A percentile compares a stretch with the other conserved stretches of the same genome.
These are phyloP conservation scores for Neoascia interrupta DNA, from an alignment of 2,888 invertebrate species.

Conservation along the genomic window DNA sequence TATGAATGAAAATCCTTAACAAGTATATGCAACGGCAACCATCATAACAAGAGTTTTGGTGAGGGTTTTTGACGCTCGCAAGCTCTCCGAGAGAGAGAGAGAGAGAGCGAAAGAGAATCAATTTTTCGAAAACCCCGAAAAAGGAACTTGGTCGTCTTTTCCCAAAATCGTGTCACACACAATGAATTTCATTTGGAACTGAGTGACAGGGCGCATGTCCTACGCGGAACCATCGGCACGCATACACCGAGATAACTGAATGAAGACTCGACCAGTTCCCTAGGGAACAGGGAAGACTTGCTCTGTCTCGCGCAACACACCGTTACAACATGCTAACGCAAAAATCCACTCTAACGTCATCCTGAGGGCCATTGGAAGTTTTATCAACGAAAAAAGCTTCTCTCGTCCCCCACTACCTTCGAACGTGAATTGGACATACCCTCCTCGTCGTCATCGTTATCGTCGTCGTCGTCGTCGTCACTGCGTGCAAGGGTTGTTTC, in stretches of 20 bases:
- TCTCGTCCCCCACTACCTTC: background rate
- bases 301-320: conserved; percentile 14
- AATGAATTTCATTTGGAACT: conserved; percentile 27
- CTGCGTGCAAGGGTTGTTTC: conserved; percentile 62
- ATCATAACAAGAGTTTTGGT: conserved; percentile 39
- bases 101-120: background rate
- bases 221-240: conserved; percentile 24
- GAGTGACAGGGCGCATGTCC: conserved; percentile 43
- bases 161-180: conserved; percentile 46
- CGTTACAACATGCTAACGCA: background rate
- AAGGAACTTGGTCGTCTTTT: too few relatives aligned
- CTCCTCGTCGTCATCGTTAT: conserved; percentile 9
- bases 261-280: conserved; percentile 35
- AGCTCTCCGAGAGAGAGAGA: background rate
- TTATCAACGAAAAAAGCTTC: conserved; percentile 68
- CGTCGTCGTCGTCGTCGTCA: conserved; percentile 36
- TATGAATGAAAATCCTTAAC: conserved; percentile 67
- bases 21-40: conserved; percentile 31
- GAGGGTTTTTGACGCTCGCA: conserved; percentile 13
- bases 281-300: conserved; percentile 41
- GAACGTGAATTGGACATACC: background rate
- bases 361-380: conserved; percentile 63
- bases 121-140: too few relatives aligned
- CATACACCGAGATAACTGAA: conserved; percentile 7
- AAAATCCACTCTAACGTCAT: conserved; percentile 48